Evolutionary conservation across 2,888 invertebrate genomes (phyloP).

Genomic region (Ctena decussata): DNA sequence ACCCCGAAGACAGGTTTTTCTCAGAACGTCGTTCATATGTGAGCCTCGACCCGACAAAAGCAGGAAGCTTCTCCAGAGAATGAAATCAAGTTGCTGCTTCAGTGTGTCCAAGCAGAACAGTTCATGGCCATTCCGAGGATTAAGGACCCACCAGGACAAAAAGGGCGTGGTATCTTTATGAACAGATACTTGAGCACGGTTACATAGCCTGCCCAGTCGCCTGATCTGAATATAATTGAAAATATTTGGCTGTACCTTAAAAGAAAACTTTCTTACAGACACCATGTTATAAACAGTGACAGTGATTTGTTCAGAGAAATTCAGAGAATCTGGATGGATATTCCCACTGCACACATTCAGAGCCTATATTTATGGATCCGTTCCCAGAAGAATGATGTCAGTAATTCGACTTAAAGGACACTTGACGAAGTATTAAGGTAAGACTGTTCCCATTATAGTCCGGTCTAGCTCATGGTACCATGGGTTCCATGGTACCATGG

Average conservation of each 20-base stretch:
- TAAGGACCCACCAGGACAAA: no score
- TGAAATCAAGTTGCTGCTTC: no score
- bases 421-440: not conserved
- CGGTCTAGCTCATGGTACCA: no score
- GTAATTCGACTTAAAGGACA: not conserved
- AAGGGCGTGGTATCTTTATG: no score
- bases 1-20: no score
- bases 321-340: not conserved
- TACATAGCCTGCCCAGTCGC: not conserved
- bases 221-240: not conserved
- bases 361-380: not conserved
- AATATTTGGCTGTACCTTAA: not conserved
- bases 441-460: not conserved
- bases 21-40: no score
- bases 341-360: not conserved
- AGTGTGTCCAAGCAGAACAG: no score
- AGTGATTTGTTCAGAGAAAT: not conserved
- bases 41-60: no score
- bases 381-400: not conserved
- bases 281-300: not conserved
- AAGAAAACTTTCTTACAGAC: not conserved
- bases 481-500: no score
- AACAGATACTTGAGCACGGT: no score
- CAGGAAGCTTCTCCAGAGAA: no score
- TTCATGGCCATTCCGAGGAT: no score